Base-by-base conservation (phyloP, 2,888 invertebrate genomes). In the Ennomos quercinarius region DNA sequence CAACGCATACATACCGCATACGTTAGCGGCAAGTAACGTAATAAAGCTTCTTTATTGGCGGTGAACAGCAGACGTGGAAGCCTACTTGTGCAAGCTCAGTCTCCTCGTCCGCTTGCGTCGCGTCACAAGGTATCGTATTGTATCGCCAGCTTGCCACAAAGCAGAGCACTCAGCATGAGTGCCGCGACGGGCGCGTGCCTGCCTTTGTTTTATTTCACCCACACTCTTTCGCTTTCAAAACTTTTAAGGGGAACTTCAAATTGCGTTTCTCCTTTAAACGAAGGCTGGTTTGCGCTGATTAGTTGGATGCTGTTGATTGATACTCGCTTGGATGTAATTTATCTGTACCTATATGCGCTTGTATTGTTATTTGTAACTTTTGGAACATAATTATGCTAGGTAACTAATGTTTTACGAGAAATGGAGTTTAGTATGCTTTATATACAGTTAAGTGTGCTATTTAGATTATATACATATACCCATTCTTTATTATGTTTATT, bases 161-260 rank as follows among this genome's bases (percentile, higher is more conserved):
- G 89, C 91, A 84, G 86, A 87, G 88, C 90, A 91, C 91, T 91
- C 90, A 87, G 86, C 81, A 84, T 78, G 89, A 91, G 91, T 91
- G 89, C 83, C 84, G 83, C 78, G 80, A 78, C 84, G 87, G 82
- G 83, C 87, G 87, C 84, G 86, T 84, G 85, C 84, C 80, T 78
- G 82, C 87, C 85, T 89, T 91, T 91, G 91, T 91, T 91, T 88
- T 89, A 89, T 89, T 87, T 88, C 87, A 86, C 90, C 82, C 89
- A 86, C 84, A 87, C 89, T 86, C 81, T 87, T 87, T 77, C 82
- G 78, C 86, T 86, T 89, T 86, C 79, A 78, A 87, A 90, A 89
- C 87, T 89, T n/a, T 90, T 87, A 84, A 86, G 85, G 78, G 83
- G 80, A 83, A 83, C 85, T 89, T 84, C 74, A 83, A 87, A 90